Conservation (phyloP, 2,888 invertebrate species). For the Brassicogethes aeneus region DNA sequence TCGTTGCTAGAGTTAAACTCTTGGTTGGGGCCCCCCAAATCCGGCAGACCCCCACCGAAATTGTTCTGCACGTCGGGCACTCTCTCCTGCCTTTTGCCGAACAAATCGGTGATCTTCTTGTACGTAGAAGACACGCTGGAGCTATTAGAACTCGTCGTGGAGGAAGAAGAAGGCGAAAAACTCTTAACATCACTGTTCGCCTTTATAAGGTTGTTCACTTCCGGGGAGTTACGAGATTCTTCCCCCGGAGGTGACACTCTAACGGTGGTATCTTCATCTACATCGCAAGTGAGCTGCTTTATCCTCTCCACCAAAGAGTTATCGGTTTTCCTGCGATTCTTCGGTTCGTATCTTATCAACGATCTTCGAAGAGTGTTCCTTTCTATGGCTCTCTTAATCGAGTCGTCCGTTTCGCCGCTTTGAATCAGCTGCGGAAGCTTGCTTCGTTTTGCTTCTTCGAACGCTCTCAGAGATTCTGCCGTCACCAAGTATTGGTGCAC, state of each 20-base stretch:
- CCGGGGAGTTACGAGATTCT: conserved; percentile 39
- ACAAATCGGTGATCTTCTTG: conserved; percentile 53
- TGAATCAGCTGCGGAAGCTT: conserved; percentile 44
- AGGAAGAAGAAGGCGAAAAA: conserved; percentile 49
- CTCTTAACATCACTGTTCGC: conserved; percentile 45
- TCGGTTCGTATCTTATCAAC: conserved; percentile 51
- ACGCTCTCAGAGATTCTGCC: conserved; percentile 65
- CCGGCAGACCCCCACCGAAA: conserved; percentile 32
- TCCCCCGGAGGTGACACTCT: conserved; percentile 60
- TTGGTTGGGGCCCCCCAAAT: conserved; percentile 44
- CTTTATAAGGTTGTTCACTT: conserved; percentile 11
- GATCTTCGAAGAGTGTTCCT: conserved; percentile 74
- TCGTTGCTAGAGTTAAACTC: conserved; percentile 42
- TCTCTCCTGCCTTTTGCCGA: conserved; percentile 37
- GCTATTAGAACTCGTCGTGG: conserved; percentile 48
- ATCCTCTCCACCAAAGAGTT: conserved; percentile 80
- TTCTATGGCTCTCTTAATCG: conserved; percentile 69
- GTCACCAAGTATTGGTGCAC: conserved; percentile 50
- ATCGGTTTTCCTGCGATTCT: conserved; percentile 51
- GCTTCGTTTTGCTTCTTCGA: conserved; percentile 54
- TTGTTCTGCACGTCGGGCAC: conserved; percentile 27
- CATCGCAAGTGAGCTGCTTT: conserved; percentile 75
- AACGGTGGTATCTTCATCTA: conserved; percentile 51
- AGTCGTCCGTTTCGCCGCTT: conserved; percentile 51
- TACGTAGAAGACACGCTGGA: conserved; percentile 56